Percentiles rank a stretch among this genome's conserved stretches.
Evolutionary conservation across 1,140 invertebrate species (phyloP).

Genomic region (Caenorhabditis brenneri): DNA sequence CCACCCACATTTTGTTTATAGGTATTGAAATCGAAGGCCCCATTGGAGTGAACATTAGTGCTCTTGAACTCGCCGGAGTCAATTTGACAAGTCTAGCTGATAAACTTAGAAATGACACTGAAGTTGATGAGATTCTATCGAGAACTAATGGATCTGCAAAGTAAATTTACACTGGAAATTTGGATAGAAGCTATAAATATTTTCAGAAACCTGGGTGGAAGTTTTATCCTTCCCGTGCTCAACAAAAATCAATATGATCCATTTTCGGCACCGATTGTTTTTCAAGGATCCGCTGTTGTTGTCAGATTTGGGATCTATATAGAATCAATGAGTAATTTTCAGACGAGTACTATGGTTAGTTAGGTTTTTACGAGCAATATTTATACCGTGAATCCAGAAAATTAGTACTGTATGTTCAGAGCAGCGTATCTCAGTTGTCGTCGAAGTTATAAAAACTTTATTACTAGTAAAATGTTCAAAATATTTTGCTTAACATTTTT

Average conservation of each 20-base stretch:
- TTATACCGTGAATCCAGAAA: too few species aligned
- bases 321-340: constrained; percentile 70
- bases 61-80: constrained; percentile 66
- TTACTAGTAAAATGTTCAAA: too few species aligned
- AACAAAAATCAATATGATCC: constrained; percentile 70
- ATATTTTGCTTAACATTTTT: too few species aligned
- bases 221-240: constrained; percentile 67
- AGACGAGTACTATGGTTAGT: constrained; percentile 70
- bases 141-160: constrained; percentile 62
- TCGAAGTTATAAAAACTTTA: too few species aligned
- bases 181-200: too few species aligned
- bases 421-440: too few species aligned
- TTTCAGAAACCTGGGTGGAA: constrained; percentile 66
- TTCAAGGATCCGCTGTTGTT: constrained; percentile 67
- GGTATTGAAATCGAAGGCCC: constrained; percentile 70
- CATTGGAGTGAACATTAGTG: constrained; percentile 70
- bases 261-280: constrained; percentile 69
- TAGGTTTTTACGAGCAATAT: too few species aligned
- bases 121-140: constrained; percentile 68
- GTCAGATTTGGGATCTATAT: constrained; percentile 70
- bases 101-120: constrained; percentile 69
- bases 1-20: not conserved
- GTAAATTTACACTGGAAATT: too few species aligned
- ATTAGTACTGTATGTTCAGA: too few species aligned
- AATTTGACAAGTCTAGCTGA: constrained; percentile 70